Conservation (phyloP, 2,113 vertebrate genomes). For the Zosterops japonicus region DNA sequence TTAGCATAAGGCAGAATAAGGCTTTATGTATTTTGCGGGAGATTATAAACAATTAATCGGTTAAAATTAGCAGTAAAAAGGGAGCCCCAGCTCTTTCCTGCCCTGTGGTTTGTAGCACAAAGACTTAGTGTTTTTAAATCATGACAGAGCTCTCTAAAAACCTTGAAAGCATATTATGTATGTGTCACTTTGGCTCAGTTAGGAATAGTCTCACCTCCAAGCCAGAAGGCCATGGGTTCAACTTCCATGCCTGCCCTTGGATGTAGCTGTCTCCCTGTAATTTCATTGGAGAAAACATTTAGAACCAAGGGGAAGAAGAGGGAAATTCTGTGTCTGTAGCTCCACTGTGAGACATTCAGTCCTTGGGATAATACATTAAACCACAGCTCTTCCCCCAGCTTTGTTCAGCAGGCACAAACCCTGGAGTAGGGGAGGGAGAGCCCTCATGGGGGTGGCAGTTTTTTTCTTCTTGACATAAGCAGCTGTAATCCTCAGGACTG, state of each 20-base stretch:
- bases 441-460: neutral
- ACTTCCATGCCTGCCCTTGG: constrained; percentile 33
- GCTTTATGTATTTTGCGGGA: constrained; percentile 39
- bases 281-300: constrained; percentile 26
- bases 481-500: neutral
- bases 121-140: constrained; percentile 47
- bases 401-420: neutral
- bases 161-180: constrained; percentile 37
- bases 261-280: constrained; percentile 6
- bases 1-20: constrained; percentile 38
- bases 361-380: neutral
- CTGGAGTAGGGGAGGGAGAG: neutral
- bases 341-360: neutral
- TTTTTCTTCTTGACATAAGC: neutral
- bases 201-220: constrained; percentile 48
- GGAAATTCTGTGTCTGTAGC: neutral
- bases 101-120: constrained; percentile 46
- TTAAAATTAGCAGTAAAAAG: constrained; percentile 54
- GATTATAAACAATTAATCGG: constrained; percentile 47
- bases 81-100: constrained; percentile 49
- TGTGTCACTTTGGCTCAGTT: constrained; percentile 42
- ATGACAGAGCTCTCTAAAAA: constrained; percentile 46
- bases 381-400: neutral
- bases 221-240: constrained; percentile 56
- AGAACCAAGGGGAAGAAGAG: neutral